phyloP scores from a whole-genome alignment of 2,113 vertebrate genomes.

The Phylloscopus trochiloides region DNA sequence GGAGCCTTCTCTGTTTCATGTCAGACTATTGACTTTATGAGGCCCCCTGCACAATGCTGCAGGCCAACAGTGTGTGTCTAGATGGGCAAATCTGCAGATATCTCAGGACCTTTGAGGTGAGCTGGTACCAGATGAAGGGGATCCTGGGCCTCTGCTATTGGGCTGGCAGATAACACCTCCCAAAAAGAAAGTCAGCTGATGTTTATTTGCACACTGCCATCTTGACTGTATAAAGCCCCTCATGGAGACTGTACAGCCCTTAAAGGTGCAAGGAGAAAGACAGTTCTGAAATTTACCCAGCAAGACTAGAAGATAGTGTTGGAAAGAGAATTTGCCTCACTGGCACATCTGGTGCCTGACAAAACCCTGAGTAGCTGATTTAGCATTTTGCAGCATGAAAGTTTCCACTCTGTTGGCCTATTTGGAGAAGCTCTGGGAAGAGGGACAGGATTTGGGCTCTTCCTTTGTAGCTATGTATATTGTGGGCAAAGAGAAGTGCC shows the following conservation, averaged over 20 bases:
- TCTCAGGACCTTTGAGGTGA: not conserved
- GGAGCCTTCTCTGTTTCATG: not conserved
- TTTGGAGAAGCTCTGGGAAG: not conserved
- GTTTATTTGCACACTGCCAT: not conserved
- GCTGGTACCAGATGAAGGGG: not conserved
- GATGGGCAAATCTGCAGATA: not conserved
- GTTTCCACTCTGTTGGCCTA: not conserved
- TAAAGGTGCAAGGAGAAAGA: not conserved
- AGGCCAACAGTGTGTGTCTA: not conserved
- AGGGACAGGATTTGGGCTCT: not conserved
- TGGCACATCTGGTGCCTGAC: not conserved
- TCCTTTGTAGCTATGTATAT: not conserved
- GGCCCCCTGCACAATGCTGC: not conserved
- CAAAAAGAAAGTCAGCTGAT: accelerated
- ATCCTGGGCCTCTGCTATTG: not conserved
- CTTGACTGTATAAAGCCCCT: not conserved
- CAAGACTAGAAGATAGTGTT: not conserved
- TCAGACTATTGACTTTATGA: not conserved
- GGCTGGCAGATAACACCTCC: not conserved
- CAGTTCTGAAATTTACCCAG: not conserved
- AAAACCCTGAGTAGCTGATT: not conserved
- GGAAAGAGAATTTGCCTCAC: not conserved
- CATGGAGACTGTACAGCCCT: not conserved
- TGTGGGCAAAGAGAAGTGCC: not conserved
- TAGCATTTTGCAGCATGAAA: not conserved